Base-by-base conservation (phyloP, 2,113 vertebrate species). In the Alethe castanea region DNA sequence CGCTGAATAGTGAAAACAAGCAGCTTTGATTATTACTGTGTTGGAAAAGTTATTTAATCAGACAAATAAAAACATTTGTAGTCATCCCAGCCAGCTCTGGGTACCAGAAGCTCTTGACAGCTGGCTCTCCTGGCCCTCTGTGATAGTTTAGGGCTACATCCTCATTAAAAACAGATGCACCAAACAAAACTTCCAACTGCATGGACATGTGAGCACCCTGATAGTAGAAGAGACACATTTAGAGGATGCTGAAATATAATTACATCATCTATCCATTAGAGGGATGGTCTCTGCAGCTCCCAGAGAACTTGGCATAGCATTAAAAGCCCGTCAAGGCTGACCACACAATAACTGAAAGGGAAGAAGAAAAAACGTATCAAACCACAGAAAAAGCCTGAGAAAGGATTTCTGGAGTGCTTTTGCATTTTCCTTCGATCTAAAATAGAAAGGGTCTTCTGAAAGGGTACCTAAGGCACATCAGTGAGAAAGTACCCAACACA, bases 251-350 rank as follows among this genome's bases (percentile, higher is more conserved):
- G 78, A 72, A 93, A 70, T 81, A 81, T 64, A 94, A 92, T 94
- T 93, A 90, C 92, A 93, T 93, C 94, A 94, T 90, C 7, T 52
- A 78, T 26, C 87, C 94, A 94, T 94, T 96, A 97, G 69, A 81
- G 88, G 73, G 47, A 91, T 60, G 57, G 64, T 47, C 52, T 77
- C 54, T 70, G 56, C 72, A 81, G 69, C 77, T 94, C 72, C 56
- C 60, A 56, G 86, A 93, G 64, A 94, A 84, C 83, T 47, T 90
- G 80, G 81, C 86, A 94, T 25, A 76, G 50, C 91, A 86, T 77
- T 95, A 86, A 90, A 90, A 94, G 89, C 60, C 65, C 28, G 71
- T 78, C 79, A 88, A 92, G 92, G 35, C 11, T 95, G 93, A 90
- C 79, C 88, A 90, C 85, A 81, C 56, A 74, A 15, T 80, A 82